Base-by-base conservation (phyloP, 1,140 invertebrate species). In the Apis cerana region DNA sequence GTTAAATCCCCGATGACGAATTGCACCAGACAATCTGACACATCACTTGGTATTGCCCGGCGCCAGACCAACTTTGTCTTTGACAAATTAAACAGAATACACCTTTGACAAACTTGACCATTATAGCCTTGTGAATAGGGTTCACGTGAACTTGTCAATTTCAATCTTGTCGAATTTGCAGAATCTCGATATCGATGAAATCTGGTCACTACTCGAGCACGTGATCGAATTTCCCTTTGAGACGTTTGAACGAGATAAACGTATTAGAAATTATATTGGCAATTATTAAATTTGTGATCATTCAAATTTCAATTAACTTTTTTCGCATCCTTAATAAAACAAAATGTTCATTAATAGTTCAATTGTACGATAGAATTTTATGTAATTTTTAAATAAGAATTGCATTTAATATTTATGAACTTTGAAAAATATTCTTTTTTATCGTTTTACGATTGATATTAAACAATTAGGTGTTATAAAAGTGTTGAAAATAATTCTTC, bases 21-120 rank as follows among this genome's bases (percentile, higher is more conserved):
- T 76, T 54, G 17, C 54, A 58, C 0, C 17, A 8, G 62, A 58
- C 79, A 54, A 50, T 11, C n/a, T 58, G 59, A 59, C 79, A 67
- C 33, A 19, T 64, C 17, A 27, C 50, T 50, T 27, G 43, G 23
- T 75, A 48, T 21, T 54, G 23, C 19, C 23, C 50, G 33, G 9
- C 70, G 13, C 23, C n/a, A 21, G 17, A 58, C 9, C 50, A 82
- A 64, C 56, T 68, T 76, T 52, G 59, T 48, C 64, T 82, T 82
- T 82, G 80, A 82, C 80, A 82, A 82, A 82, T 82, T 82, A 58
- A 76, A 69, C 64, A 23, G 43, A 23, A 76, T 82, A 59, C 15
- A 76, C 72, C 72, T 76, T 54, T 21, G 80, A 76, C 80, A 69
- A 82, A 82, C 72, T 82, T 67, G 54, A 76, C 64, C 74, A 19